Conservation (phyloP, 2,888 invertebrate species). For the Tenthredo mesomela region DNA sequence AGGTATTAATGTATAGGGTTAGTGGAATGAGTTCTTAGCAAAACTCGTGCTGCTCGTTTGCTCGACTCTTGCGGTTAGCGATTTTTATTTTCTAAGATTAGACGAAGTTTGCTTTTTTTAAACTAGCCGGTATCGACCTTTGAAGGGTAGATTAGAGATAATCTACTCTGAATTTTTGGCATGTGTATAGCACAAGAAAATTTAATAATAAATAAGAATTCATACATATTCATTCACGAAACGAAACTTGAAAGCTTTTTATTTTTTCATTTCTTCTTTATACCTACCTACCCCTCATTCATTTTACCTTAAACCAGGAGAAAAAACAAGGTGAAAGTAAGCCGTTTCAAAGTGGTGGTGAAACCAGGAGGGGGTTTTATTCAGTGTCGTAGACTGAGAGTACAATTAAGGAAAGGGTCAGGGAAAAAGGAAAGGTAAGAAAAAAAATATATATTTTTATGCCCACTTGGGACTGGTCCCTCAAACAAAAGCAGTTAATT, state of each 20-base stretch:
- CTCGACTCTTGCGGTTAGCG: background rate
- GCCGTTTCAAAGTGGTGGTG: constrained; percentile 42
- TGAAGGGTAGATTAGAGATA: constrained; percentile 36
- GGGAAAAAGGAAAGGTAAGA: background rate
- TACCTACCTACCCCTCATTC: constrained; percentile 2
- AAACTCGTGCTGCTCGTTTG: background rate
- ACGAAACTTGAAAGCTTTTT: constrained; percentile 15
- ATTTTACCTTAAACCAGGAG: background rate
- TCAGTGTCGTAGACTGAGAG: constrained; percentile 11
- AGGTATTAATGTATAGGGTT: constrained; percentile 11
- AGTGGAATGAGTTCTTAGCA: constrained; percentile 10
- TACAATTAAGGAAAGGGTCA: constrained; percentile 27
- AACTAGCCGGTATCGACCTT: constrained; percentile 30
- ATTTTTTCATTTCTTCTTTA: background rate
- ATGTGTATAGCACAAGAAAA: background rate
- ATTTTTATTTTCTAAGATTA: constrained; percentile 38
- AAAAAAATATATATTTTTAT: constrained; percentile 47
- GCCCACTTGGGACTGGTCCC: constrained; percentile 22
- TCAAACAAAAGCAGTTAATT: constrained; percentile 43
- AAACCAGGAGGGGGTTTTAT: constrained; percentile 2
- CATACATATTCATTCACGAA: constrained; percentile 35
- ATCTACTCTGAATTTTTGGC: constrained; percentile 10
- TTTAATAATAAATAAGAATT: constrained; percentile 26
- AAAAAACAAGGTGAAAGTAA: constrained; percentile 30
- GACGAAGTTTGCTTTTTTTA: background rate